Conservation (phyloP, 2,888 invertebrate genomes). For the Tribolium freemani region DNA sequence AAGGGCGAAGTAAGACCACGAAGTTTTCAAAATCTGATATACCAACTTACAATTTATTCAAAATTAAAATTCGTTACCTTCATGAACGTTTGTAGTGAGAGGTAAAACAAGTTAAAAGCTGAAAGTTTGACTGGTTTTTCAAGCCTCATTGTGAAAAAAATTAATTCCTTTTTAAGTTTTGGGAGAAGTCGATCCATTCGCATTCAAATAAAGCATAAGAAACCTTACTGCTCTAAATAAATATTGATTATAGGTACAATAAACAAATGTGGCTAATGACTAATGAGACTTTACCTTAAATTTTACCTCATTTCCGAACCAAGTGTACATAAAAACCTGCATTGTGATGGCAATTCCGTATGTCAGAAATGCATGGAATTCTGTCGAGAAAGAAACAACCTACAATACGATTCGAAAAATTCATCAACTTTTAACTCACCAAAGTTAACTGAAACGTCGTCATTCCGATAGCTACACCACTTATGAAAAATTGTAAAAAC, state of each 20-base stretch:
- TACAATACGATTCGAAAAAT: not conserved
- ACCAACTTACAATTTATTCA: not conserved
- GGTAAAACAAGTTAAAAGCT: not conserved
- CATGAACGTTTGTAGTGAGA: not conserved
- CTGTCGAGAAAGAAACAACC: slow-evolving; percentile 2
- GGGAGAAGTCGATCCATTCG: slow-evolving; percentile 6
- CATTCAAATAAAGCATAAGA: not conserved
- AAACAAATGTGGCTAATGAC: not conserved
- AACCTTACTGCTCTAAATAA: slow-evolving; percentile 6
- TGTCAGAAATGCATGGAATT: not conserved
- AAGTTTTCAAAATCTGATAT: slow-evolving; percentile 8
- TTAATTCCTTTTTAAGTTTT: slow-evolving; percentile 1
- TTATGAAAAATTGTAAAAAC: slow-evolving; percentile 6
- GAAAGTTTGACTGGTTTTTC: not conserved
- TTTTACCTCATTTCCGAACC: slow-evolving; percentile 27
- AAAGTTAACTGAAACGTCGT: slow-evolving; percentile 12
- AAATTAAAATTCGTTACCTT: not conserved
- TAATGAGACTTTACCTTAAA: not conserved
- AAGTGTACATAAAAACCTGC: slow-evolving; percentile 26
- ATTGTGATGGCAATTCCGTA: slow-evolving; percentile 4
- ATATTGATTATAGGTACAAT: not conserved
- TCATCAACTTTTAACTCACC: not conserved
- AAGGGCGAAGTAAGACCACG: slow-evolving; percentile 27
- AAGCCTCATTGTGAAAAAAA: slow-evolving; percentile 3
- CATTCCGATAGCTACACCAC: slow-evolving; percentile 1